Base-by-base conservation (phyloP, 2,113 vertebrate genomes). In the Aphelocoma coerulescens region DNA sequence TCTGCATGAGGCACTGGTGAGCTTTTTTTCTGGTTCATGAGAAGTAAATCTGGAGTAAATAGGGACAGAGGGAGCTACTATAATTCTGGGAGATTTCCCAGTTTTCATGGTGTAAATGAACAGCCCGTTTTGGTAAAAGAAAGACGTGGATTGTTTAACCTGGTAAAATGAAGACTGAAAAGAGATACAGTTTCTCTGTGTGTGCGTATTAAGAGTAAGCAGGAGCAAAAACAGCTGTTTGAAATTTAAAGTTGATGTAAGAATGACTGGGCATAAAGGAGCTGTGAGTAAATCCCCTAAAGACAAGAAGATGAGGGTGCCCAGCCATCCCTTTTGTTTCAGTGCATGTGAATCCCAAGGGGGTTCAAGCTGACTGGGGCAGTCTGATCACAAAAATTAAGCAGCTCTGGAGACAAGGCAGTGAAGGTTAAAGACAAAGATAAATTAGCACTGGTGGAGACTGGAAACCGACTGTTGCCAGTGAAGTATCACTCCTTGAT, bases 331-430 rank as follows among this genome's bases (percentile, higher is more conserved):
- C 61, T 88, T 88, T 78, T 69, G 37, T 83, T 92, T 67, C 61
- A 21, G 32, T 24, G 4, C 1, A 0, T n/a, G 61, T 49, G 27
- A 24, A 46, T 57, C 37, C 32, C 2, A 1, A 24, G 27, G 30
- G 33, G 16, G 8, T 48, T 41, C 41, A 20, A 35, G 71, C 4
- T 3, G n/a, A 75, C 74, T 1, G 1, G 51, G 61, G 27, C 54
- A 17, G 21, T 28, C 57, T 63, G 66, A 66, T 69, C 46, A 5
- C 13, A 16, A n/a, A 74, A 89, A 75, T 55, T 44, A 55, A 57
- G 55, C 69, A 82, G 61, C 17, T 72, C 23, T 67, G n/a, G 39
- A 61, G 24, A 59, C 61, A 71, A 55, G 26, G 61, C 55, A 75
- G 19, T n/a, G 61, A 62, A 75, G 30, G 44, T 37, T 93, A 37